phyloP scores from a whole-genome alignment of 2,113 vertebrate species.

The Elanus axillaris region DNA sequence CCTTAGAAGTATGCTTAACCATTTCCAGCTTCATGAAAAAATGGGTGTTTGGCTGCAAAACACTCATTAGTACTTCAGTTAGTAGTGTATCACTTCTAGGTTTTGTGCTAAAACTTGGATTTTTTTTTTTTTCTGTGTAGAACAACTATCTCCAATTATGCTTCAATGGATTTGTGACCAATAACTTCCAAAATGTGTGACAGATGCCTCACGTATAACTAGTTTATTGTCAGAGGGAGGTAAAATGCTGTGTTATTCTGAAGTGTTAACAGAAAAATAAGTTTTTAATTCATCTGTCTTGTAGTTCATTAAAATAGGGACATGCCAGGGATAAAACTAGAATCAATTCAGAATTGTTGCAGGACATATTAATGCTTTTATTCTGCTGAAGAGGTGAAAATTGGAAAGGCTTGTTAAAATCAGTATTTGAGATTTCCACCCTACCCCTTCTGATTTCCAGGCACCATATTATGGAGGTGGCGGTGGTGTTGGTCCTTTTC shows the following conservation, averaged over 20 bases:
- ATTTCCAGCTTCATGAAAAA: not conserved
- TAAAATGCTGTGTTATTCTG: not conserved
- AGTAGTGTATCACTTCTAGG: not conserved
- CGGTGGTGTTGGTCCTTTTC: conserved; percentile 58
- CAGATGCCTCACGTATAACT: not conserved
- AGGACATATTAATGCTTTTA: not conserved
- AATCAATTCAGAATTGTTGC: not conserved
- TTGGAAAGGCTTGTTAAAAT: not conserved
- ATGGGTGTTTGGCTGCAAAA: not conserved
- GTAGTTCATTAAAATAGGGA: not conserved
- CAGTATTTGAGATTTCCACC: conserved; percentile 14
- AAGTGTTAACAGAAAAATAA: not conserved
- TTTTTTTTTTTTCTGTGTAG: not conserved
- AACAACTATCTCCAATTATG: not conserved
- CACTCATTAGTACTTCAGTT: not conserved
- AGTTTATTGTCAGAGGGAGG: not conserved
- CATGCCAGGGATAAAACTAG: not conserved
- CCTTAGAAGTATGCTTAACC: not conserved
- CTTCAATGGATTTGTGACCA: not conserved
- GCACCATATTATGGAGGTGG: conserved; percentile 69
- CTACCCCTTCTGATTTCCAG: conserved; percentile 62
- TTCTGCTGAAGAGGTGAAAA: not conserved
- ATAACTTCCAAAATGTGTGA: not conserved
- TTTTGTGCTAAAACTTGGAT: not conserved
- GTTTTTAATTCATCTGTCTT: not conserved